Conservation (phyloP, 2,113 vertebrate species). For the Bubo bubo region DNA sequence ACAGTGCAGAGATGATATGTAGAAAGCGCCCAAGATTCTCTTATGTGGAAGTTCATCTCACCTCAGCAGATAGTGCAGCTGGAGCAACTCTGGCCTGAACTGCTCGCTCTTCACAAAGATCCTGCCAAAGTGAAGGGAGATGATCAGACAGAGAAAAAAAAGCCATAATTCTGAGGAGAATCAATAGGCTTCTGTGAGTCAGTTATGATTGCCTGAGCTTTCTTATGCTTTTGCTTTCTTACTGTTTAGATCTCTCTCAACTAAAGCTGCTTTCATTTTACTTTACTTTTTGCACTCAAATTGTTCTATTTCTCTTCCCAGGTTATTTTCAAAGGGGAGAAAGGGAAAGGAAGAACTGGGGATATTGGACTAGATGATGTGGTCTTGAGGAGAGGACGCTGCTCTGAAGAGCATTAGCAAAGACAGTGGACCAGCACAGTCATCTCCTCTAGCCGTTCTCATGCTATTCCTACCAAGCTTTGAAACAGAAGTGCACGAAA, state of each 20-base stretch:
- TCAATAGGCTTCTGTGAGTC: not conserved
- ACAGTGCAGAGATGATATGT: not conserved
- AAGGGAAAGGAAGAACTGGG: conserved; percentile 80
- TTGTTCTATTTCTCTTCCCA: conserved; percentile 53
- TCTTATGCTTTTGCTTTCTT: not conserved
- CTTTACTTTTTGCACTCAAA: not conserved
- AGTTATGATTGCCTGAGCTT: not conserved
- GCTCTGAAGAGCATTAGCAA: conserved; percentile 80
- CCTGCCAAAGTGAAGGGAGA: not conserved
- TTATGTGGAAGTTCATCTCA: not conserved
- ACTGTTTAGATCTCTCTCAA: not conserved
- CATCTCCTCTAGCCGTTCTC: not conserved
- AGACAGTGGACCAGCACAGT: not conserved
- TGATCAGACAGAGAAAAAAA: not conserved
- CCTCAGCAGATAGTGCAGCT: not conserved
- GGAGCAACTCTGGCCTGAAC: not conserved
- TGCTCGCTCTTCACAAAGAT: not conserved
- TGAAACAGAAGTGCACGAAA: not conserved
- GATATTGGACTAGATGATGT: conserved; percentile 93
- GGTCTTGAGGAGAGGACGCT: conserved; percentile 86
- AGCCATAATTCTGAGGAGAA: not conserved
- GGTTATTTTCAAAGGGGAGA: conserved; percentile 94
- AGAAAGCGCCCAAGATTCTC: fast-evolving
- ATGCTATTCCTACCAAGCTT: not conserved
- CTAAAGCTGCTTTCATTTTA: not conserved